Base-by-base conservation (phyloP, 2,797 vertebrate species). In the Trematomus bernacchii region DNA sequence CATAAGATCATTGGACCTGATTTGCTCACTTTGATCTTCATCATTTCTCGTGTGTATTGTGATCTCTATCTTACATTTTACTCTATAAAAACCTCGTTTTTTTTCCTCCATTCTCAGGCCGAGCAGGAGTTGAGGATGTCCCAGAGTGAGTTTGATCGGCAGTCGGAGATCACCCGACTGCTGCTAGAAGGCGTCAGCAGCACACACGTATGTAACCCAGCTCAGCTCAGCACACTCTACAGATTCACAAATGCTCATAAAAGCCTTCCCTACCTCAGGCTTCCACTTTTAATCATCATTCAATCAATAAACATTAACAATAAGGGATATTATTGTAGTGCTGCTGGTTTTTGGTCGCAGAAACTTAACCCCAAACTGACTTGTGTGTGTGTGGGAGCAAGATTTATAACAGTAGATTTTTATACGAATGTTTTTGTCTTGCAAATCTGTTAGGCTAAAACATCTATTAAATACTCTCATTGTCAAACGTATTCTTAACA, bases 61-160 rank as follows among this genome's bases (percentile, higher is more conserved):
- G 19, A 19, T 44, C 40, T n/a, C 37, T 5, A 27, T 27, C 27
- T 27, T 27, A 27, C 27, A 27, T 27, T 27, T 27, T 5, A 0
- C 23, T 50, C 4, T 42, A 1, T 58, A 44, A 73, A 58, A 11
- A 46, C 47, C 10, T 5, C 1, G 0, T n/a, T 55, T 0, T 76
- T 76, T 40, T 6, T 71, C 27, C 11, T 40, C 23, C 3, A 3
- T 50, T 89, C 71, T 55, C 69, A 99, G 98, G 97, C 97, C n/a
- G 98, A 99, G 91, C 97, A 98, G 95, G 98, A 99, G 93, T 87
- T 99, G 69, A 94, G 97, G 87, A 97, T 99, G 94, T 97, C 97
- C 54, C 98, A 99, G 92, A 99, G 98, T 46, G 98, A 99, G 80
- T 99, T 99, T 80, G 98, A 99, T 91, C 96, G 98, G 12, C 98